Evolutionary conservation across 2,113 vertebrate species (phyloP).

Genomic region (Muntiacus reevesi): DNA sequence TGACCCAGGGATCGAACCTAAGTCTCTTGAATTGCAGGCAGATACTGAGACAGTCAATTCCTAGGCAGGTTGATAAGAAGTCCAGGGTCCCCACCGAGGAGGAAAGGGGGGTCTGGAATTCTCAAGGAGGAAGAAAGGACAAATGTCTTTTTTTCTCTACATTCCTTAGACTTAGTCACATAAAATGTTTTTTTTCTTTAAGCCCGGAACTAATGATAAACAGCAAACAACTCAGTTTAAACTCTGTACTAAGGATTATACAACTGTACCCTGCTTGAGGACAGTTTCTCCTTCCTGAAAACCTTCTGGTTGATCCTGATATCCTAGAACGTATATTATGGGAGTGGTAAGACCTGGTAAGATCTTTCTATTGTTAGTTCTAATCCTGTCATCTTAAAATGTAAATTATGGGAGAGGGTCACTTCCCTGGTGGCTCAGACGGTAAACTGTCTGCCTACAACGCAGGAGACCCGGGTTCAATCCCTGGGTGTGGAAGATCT

Average conservation of each 20-base stretch:
- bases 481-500: too few species aligned
- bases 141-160: neutral
- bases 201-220: neutral
- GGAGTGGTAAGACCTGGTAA: too few species aligned
- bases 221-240: neutral
- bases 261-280: neutral
- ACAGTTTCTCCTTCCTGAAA: neutral
- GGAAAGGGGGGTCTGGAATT: neutral
- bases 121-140: neutral
- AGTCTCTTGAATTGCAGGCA: neutral
- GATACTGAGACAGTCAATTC: neutral
- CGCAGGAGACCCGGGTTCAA: too few species aligned
- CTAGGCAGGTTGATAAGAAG: neutral
- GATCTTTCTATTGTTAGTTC: too few species aligned
- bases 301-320: neutral
- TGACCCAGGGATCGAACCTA: neutral
- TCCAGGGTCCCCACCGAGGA: neutral
- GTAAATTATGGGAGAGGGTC: too few species aligned
- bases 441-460: too few species aligned
- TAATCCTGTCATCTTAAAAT: too few species aligned
- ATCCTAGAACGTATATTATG: neutral
- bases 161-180: neutral
- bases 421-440: too few species aligned
- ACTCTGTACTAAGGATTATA: neutral
- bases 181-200: neutral